Evolutionary conservation across 2,888 invertebrate genomes (phyloP), one percentile per base, ranked within the genome.

Genomic region (Ophion ventricosus): DNA sequence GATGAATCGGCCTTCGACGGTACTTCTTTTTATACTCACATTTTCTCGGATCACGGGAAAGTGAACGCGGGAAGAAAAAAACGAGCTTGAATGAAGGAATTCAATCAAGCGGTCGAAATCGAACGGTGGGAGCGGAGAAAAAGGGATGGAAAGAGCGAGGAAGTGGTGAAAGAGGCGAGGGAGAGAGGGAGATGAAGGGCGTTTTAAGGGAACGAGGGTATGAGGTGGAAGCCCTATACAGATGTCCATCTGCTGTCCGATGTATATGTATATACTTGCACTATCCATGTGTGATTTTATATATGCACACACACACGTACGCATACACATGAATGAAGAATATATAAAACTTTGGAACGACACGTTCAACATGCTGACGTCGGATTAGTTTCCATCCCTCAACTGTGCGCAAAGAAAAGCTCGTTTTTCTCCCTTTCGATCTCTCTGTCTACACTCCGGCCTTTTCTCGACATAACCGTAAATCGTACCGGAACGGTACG

Each of bases 71-170:
- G 59, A 69, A 20, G 82, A 80, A 86, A 85, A 83, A 82, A 73
- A 75, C 64, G 81, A 82, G 73, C 78, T 79, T 63, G 78, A 82
- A 72, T 79, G 82, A 86, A 86, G 86, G 88, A 87, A 88, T 88
- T 88, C 86, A 88, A 87, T 87, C 87, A 84, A 85, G 85, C 88
- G 79, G 85, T 72, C 54, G 78, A 63, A 85, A 88, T 88, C 87
- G 86, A 80, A 80, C 84, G 80, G 57, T 64, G 77, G 56, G 43
- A 40, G 70, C 26, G 70, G 66, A 66, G 73, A 66, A 81, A 81
- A 79, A 78, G 79, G 83, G 82, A 85, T 78, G 86, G 7, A 63
- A 25, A n/a, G 61, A 83, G 23, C 23, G 26, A 23, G 20, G 82
- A 78, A 83, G 74, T 40, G 78, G 86, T 77, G 76, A 63, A 23